Conservation (phyloP, 2,113 vertebrate species). For the Brienomyrus brachyistius region DNA sequence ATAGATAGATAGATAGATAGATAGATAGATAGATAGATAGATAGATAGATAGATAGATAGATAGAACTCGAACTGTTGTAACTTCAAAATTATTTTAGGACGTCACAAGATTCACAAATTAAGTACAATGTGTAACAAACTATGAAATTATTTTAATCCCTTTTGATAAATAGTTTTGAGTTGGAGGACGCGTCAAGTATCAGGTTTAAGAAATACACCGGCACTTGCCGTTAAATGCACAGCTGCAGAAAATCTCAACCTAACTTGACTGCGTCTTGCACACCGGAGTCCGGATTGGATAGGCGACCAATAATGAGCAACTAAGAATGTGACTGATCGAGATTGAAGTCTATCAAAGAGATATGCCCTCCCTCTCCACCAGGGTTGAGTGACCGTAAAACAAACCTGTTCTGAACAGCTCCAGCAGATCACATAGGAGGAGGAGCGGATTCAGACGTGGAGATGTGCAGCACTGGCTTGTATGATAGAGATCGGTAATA, state of each 20-base stretch:
- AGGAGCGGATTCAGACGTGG: constrained; percentile 79
- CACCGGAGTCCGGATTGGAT: constrained; percentile 27
- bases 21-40: no score
- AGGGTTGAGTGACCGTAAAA: constrained; percentile 66
- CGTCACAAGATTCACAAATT: not conserved
- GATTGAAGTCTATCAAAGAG: not conserved
- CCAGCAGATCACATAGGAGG: constrained; percentile 77
- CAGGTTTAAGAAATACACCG: not conserved
- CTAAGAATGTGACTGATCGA: constrained; percentile 36
- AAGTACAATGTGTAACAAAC: not conserved
- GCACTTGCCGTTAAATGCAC: constrained; percentile 45
- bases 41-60: not conserved
- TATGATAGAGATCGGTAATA: constrained; percentile 62
- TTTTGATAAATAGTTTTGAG: not conserved
- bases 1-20: not conserved
- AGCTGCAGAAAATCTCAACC: constrained; percentile 48
- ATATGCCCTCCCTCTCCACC: constrained; percentile 48
- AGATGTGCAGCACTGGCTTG: constrained; percentile 72
- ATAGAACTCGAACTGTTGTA: not conserved
- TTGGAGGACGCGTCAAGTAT: not conserved
- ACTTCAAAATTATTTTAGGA: not conserved
- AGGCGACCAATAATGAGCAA: not conserved
- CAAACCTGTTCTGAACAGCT: constrained; percentile 79
- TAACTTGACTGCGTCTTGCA: constrained; percentile 42
- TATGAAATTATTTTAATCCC: not conserved